phyloP scores from a whole-genome alignment of 2,888 invertebrate genomes.

The Saturnia japonica region DNA sequence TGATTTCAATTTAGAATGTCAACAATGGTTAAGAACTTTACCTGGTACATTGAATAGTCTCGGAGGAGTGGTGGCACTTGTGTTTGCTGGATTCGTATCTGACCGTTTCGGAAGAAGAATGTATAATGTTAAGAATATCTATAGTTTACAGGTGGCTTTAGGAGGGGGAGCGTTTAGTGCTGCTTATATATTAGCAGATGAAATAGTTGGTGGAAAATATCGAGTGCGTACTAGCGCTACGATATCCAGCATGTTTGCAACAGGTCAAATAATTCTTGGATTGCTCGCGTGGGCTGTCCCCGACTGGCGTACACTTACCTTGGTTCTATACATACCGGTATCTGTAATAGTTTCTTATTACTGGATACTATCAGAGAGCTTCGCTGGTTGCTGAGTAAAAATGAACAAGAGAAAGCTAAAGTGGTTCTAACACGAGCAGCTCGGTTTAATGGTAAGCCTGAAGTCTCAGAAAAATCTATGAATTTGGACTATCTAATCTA shows the following conservation, averaged over 20 bases:
- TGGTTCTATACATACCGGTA: conserved; percentile 86
- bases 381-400: conserved; percentile 88
- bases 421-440: conserved; percentile 83
- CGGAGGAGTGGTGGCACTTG: conserved; percentile 86
- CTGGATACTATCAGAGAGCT: conserved; percentile 87
- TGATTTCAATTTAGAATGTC: conserved; percentile 71
- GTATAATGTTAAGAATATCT: too few species aligned
- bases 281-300: conserved; percentile 84
- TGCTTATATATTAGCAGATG: conserved; percentile 84
- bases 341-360: conserved; percentile 84
- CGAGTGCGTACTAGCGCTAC: conserved; percentile 87
- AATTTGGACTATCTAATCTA: conserved; percentile 85
- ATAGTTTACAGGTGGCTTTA: conserved; percentile 65
- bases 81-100: conserved; percentile 86
- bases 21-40: conserved; percentile 86
- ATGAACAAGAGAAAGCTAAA: conserved; percentile 83
- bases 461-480: conserved; percentile 73
- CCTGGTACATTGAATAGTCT: conserved; percentile 89
- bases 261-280: conserved; percentile 87
- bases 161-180: conserved; percentile 73
- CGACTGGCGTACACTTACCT: conserved; percentile 86
- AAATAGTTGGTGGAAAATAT: conserved; percentile 88
- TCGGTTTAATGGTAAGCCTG: conserved; percentile 78
- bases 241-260: conserved; percentile 86
- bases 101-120: conserved; percentile 79